phyloP scores from a whole-genome alignment of 2,888 invertebrate genomes.

The Drosophila engyochracea region DNA sequence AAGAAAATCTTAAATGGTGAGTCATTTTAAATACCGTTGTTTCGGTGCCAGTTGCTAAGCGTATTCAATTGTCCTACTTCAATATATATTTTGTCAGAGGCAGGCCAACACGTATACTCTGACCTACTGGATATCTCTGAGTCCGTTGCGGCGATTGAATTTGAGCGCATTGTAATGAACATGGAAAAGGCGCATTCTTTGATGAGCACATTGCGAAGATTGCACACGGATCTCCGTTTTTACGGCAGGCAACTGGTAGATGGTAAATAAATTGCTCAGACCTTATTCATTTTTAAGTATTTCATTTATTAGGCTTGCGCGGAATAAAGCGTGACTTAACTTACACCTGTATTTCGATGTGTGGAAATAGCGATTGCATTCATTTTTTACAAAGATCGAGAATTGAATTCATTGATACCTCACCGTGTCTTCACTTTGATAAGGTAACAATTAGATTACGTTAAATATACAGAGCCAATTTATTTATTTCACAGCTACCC shows the following conservation, averaged over 20 bases:
- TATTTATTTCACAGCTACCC: neutral
- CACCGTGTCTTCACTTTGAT: slow-evolving; percentile 7
- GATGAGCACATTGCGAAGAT: neutral
- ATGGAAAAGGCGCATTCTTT: neutral
- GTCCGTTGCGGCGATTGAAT: neutral
- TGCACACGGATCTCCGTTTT: neutral
- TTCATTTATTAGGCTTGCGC: neutral
- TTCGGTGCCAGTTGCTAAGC: neutral
- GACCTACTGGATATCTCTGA: neutral
- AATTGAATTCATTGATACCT: slow-evolving; percentile 1
- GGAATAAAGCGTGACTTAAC: neutral
- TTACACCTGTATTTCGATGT: neutral
- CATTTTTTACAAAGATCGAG: neutral
- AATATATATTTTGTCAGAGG: neutral
- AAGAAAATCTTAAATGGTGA: neutral
- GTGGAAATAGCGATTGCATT: neutral
- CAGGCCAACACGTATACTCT: neutral
- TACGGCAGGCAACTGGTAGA: neutral
- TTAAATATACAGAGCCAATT: neutral
- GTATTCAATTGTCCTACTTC: neutral
- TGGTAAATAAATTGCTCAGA: neutral
- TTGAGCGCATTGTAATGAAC: neutral
- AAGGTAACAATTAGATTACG: neutral
- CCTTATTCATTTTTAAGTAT: neutral
- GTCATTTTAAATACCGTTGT: neutral